Conservation (phyloP, 2,888 invertebrate genomes). For the Noctuana brunneofusca region DNA sequence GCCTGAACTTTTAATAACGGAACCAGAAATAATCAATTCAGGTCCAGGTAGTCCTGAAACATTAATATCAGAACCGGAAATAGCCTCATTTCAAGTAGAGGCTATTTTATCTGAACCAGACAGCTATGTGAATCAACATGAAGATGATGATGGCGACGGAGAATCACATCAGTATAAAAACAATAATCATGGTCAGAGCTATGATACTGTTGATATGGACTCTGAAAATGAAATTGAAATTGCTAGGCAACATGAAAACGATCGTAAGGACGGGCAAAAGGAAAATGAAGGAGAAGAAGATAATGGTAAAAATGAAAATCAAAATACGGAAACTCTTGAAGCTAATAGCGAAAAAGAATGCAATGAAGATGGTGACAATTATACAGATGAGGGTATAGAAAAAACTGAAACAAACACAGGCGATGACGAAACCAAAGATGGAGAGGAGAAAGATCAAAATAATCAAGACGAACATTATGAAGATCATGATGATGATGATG, state of each 20-base stretch:
- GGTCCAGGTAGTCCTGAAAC: constrained; percentile 79
- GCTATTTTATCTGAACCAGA: constrained; percentile 76
- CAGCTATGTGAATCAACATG: constrained; percentile 56
- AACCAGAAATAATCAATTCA: constrained; percentile 78
- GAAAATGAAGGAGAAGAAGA: constrained; percentile 47
- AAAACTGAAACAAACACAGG: constrained; percentile 48
- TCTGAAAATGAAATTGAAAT: constrained; percentile 80
- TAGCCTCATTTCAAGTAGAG: constrained; percentile 79
- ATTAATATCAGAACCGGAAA: constrained; percentile 78
- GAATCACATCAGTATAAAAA: constrained; percentile 45
- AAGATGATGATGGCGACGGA: constrained; percentile 50
- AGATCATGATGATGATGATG: constrained; percentile 70
- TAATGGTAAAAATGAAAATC: constrained; percentile 49
- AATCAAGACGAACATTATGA: constrained; percentile 55
- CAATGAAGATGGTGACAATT: constrained; percentile 39
- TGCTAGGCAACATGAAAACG: constrained; percentile 63
- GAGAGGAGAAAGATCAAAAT: constrained; percentile 46
- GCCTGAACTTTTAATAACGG: constrained; percentile 74
- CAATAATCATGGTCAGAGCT: constrained; percentile 64
- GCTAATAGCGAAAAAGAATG: constrained; percentile 56
- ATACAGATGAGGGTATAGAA: constrained; percentile 52
- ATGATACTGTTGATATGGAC: constrained; percentile 78
- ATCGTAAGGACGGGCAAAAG: constrained; percentile 49
- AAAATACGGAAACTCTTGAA: constrained; percentile 48
- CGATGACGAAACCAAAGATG: constrained; percentile 45